phyloP scores from a whole-genome alignment of 2,888 invertebrate genomes.

The Xanthorhoe designata region DNA sequence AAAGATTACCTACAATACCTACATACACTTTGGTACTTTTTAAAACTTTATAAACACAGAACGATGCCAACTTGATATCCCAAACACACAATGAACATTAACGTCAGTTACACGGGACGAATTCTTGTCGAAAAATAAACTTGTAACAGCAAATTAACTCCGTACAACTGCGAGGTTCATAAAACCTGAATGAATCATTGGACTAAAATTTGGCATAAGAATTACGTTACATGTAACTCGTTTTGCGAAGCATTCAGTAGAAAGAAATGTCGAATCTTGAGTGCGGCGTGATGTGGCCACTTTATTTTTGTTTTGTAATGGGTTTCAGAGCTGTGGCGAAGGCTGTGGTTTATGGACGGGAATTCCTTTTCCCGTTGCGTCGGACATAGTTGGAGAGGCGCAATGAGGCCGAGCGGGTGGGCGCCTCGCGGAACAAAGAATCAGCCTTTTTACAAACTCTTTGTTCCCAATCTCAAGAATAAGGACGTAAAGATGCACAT shows the following conservation, averaged over 20 bases:
- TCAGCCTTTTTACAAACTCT: conserved; percentile 42
- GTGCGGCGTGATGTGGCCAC: conserved; percentile 33
- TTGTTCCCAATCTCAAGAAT: conserved; percentile 38
- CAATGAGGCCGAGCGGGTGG: conserved; percentile 35
- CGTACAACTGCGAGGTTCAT: conserved; percentile 39
- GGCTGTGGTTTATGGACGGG: conserved; percentile 44
- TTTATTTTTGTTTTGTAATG: conserved; percentile 51
- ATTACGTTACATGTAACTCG: conserved; percentile 11
- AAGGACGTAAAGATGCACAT: conserved; percentile 31
- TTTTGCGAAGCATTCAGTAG: conserved; percentile 5
- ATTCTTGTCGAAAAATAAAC: conserved; percentile 37
- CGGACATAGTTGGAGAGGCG: conserved; percentile 46
- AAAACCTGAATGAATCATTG: conserved; percentile 40
- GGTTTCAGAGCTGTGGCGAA: conserved; percentile 44
- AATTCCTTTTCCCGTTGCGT: conserved; percentile 45
- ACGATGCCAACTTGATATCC: conserved; percentile 31
- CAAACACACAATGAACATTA: conserved; percentile 24
- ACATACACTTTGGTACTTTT: background rate
- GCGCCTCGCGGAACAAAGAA: conserved; percentile 39
- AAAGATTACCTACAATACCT: background rate
- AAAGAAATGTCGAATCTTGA: conserved; percentile 20
- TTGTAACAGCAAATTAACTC: conserved; percentile 41
- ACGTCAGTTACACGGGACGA: conserved; percentile 20
- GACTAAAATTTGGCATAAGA: conserved; percentile 33
- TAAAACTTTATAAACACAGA: conserved; percentile 21